Percentiles rank a stretch among this genome's conserved stretches.
Conservation (phyloP, 2,113 vertebrate species). For the Chaetura pelagica region DNA sequence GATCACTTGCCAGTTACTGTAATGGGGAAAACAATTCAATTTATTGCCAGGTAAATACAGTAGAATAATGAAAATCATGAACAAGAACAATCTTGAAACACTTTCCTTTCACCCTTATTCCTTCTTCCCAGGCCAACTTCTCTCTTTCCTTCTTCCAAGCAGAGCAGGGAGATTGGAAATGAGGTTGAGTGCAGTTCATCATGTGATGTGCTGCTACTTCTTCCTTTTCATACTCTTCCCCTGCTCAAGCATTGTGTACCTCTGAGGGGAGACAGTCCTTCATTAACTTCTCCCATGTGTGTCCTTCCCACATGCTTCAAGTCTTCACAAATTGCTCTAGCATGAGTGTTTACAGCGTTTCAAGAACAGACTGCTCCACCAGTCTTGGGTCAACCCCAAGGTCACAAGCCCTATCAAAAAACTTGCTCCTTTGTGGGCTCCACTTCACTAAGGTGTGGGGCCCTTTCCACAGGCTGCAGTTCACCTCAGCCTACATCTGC, state of each 20-base stretch:
- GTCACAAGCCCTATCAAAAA: not conserved
- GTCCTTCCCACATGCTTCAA: not conserved
- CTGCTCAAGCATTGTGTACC: not conserved
- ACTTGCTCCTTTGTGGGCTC: too few relatives aligned
- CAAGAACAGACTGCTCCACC: not conserved
- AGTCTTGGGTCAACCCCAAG: fast-evolving
- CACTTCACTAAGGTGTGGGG: too few relatives aligned
- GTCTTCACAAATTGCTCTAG: not conserved
- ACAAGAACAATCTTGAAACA: not conserved
- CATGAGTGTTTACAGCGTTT: fast-evolving
- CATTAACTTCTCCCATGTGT: not conserved
- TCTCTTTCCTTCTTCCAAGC: fast-evolving
- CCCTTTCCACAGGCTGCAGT: not conserved
- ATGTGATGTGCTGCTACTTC: fast-evolving
- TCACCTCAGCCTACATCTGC: too few relatives aligned
- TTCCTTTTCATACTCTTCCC: not conserved
- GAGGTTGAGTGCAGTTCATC: not conserved
- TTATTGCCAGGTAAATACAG: not conserved
- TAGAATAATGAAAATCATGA: not conserved
- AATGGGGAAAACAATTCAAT: not conserved
- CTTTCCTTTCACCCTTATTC: not conserved
- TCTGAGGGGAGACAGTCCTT: not conserved
- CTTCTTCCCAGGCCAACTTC: not conserved
- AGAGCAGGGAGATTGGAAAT: fast-evolving
- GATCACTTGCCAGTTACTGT: not conserved